Base-by-base conservation (phyloP, 2,888 invertebrate species). In the Cantharis flavilabris region DNA sequence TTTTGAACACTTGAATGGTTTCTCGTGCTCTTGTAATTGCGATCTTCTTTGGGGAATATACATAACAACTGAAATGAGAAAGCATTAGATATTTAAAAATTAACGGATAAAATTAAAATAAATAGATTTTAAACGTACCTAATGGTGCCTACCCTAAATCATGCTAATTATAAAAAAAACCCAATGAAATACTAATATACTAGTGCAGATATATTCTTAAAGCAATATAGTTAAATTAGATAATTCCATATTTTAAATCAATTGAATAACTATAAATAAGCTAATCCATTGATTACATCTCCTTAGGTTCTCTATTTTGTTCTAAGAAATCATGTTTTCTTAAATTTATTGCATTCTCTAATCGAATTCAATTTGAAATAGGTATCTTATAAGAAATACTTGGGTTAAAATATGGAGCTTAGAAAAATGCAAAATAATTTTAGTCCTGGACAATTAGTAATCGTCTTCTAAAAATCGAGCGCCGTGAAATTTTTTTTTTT, bases 1-100 rank as follows among this genome's bases (percentile, higher is more conserved):
- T 33, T 79, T 83, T 62, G 80, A 76, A 75, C 86, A 86, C 3
- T 71, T 71, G 30, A 49, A 75, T 14, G 72, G 72, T 67, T 72
- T 74, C 11, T 74, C 75, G 13, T 33, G 23, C 13, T 69, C 62
- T 33, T 49, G 49, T 49, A 49, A 49, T 49, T 49, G 30, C 33
- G 14, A 72, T 62, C 63, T 64, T 64, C 16, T 71, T 71, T 63
- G 71, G 28, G 26, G 63, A 18, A 70, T 70, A 33, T 20, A 18
- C 26, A 26, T 64, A 71, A 62, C 23, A 71, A 71, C 71, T 71
- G 71, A 71, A 71, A 71, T 28, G 30, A 71, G 3, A 70, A 14
- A 49, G 26, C 10, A 67, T 67, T 30, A 67, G 30, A 49, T 49
- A 49, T 49, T 49, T 49, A n/a, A 49, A n/a, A 49, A 49, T 9